A percentile compares a stretch with the other conserved stretches of the same genome.
Conservation (phyloP, 2,888 invertebrate genomes). For the Thereva unica region DNA sequence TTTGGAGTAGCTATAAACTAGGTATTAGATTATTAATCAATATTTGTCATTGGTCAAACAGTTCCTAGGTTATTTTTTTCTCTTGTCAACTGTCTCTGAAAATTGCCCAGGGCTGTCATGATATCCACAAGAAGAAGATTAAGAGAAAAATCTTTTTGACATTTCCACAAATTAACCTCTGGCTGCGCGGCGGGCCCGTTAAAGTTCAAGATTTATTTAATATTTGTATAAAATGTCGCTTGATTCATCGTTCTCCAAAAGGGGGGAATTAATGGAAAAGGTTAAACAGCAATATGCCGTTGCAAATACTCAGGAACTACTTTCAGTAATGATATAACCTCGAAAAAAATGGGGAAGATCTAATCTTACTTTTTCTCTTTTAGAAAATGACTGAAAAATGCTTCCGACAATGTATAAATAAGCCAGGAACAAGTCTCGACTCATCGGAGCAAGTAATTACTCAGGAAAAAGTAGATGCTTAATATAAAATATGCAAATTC, state of each 20-base stretch:
- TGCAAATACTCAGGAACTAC: conserved; percentile 89
- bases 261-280: conserved; percentile 89
- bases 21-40: too few relatives aligned
- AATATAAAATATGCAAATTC: conserved; percentile 18
- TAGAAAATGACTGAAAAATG: conserved; percentile 98
- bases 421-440: conserved; percentile 88
- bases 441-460: conserved; percentile 79
- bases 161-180: not conserved
- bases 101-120: too few relatives aligned
- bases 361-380: conserved; percentile 45
- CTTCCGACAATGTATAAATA: conserved; percentile 90
- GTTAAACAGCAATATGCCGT: conserved; percentile 94
- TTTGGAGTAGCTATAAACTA: too few relatives aligned
- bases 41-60: too few relatives aligned
- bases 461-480: not conserved
- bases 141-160: not conserved
- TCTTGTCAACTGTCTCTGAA: too few relatives aligned
- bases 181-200: not conserved
- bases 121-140: too few relatives aligned
- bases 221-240: conserved; percentile 63
- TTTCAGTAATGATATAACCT: conserved; percentile 65
- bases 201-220: conserved; percentile 68
- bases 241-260: conserved; percentile 69
- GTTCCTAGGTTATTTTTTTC: too few relatives aligned
- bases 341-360: not conserved